Evolutionary conservation across 2,797 vertebrate genomes (phyloP).

Genomic region (Neopelma chrysocephalum): DNA sequence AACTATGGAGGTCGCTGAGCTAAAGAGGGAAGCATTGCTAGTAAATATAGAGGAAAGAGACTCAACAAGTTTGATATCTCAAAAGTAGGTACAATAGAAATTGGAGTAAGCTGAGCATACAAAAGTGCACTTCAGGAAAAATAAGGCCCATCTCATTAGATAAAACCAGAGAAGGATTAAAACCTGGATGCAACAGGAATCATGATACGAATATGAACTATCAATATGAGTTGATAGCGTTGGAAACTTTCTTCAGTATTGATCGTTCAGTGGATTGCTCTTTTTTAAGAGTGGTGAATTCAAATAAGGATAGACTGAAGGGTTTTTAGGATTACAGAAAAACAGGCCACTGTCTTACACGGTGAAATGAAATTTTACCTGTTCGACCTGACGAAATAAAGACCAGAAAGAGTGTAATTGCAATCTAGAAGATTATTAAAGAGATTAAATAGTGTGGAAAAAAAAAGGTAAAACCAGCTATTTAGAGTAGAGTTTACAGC

Average conservation of each 20-base stretch:
- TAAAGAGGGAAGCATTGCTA: neutral
- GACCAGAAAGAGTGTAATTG: neutral
- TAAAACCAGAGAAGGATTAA: neutral
- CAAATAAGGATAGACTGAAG: neutral
- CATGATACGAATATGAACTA: neutral
- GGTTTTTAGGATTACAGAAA: neutral
- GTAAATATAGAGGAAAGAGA: neutral
- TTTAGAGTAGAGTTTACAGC: neutral
- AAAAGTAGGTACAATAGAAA: neutral
- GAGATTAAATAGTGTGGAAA: rapidly evolving
- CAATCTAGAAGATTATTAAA: neutral
- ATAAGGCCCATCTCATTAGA: neutral
- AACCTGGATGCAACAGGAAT: neutral
- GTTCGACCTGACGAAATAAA: neutral
- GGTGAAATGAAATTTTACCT: neutral
- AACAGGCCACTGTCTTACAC: too few relatives aligned
- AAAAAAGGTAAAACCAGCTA: rapidly evolving
- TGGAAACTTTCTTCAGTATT: neutral
- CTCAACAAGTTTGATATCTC: neutral
- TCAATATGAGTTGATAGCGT: too few relatives aligned
- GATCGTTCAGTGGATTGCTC: neutral
- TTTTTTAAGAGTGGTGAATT: neutral
- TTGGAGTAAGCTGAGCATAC: neutral
- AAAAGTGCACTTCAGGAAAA: neutral
- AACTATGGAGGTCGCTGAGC: rapidly evolving